phyloP scores from a whole-genome alignment of 1,140 invertebrate genomes.

The Alviniconcha marisindica region DNA sequence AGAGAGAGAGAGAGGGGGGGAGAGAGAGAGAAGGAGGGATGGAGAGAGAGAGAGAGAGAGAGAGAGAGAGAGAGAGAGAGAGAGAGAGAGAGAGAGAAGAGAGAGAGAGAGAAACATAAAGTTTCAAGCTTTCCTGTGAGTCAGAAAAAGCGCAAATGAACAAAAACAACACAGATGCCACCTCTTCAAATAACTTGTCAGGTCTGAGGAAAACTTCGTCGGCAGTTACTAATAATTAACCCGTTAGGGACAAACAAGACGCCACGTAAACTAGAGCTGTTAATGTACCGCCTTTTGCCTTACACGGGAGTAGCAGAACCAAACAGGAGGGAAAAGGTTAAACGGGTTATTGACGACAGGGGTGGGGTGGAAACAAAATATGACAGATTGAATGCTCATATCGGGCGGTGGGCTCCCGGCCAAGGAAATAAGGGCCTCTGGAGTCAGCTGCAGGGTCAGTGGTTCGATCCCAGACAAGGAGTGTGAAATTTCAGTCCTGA shows the following conservation, averaged over 20 bases:
- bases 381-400: background rate
- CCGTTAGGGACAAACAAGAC: background rate
- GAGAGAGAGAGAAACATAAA: background rate
- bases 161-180: background rate
- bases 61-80: slow-evolving; percentile 13
- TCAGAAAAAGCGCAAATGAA: background rate
- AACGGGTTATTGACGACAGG: background rate
- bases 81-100: background rate
- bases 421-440: background rate
- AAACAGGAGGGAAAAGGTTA: background rate
- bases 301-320: too few species aligned
- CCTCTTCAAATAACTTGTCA: background rate
- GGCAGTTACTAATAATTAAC: too few species aligned
- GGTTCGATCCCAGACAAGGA: background rate
- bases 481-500: background rate
- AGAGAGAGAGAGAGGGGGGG: background rate
- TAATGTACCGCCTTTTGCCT: too few species aligned
- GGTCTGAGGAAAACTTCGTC: background rate
- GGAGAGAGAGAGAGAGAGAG: background rate
- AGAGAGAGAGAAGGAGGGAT: background rate
- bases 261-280: background rate
- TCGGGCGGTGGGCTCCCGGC: background rate
- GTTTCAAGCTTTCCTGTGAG: background rate
- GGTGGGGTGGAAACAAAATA: background rate
- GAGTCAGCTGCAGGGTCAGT: background rate